Base-by-base conservation (phyloP, 2,888 invertebrate species). In the Glomeris marginata region DNA sequence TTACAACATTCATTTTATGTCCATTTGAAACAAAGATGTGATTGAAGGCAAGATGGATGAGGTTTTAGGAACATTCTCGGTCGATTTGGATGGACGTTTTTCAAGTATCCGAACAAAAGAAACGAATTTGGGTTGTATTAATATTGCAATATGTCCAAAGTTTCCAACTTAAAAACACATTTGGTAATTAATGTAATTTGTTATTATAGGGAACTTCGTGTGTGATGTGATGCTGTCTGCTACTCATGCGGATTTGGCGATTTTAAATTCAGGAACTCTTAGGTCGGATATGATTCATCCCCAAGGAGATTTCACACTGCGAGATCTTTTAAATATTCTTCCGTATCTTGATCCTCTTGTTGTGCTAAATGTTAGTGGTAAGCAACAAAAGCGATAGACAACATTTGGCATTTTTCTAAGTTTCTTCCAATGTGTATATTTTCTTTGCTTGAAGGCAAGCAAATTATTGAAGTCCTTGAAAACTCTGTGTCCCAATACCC, bases 71-170 rank as follows among this genome's bases (percentile, higher is more conserved):
- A 76, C 77, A 60, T 84, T 91, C 70, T 75, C 78, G 54, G 86
- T 86, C n/a, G 84, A 86, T 11, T 68, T 91, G 41, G 90, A 91
- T 64, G 90, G 88, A 0, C 71, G 85, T 49, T 91, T 91, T 70
- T 74, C 80, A 1, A 73, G 76, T 38, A 79, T 91, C 49, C 72
- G 91, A 18, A 82, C 84, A 0, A 69, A 76, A 54, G 91, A 91
- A 71, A 83, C 86, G n/a, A 91, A 91, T 71, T 71, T 91, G 37
- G 90, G 88, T 58, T 81, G 84, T 68, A 84, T 83, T 81, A 67
- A 84, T 43, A 36, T 36, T 36, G 10, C 13, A 10, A 36, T 13
- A 10, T 36, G 5, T 33, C 13, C 34, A 34, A 33, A 34, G 18
- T 33, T 33, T n/a, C 10, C 8, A 16, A 13, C 18, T 2, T 15